Evolutionary conservation across 2,797 vertebrate genomes (phyloP).

Genomic region (Poecilia velifera): DNA sequence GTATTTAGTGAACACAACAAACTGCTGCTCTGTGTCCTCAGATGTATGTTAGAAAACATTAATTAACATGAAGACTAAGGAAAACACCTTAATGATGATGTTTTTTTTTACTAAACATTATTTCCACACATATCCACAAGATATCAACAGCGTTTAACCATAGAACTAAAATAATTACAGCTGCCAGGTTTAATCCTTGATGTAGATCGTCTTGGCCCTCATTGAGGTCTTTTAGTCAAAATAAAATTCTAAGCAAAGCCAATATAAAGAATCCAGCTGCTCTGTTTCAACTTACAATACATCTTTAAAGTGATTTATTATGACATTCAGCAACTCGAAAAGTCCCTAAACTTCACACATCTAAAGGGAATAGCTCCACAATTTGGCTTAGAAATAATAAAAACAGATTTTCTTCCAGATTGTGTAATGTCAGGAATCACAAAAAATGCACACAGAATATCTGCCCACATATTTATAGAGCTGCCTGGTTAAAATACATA

Average conservation of each 20-base stretch:
- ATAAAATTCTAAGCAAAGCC: slow-evolving; percentile 61
- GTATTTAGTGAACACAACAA: too few relatives aligned
- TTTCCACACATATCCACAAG: slow-evolving; percentile 18
- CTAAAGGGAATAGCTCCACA: slow-evolving; percentile 33
- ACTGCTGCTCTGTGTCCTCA: neutral
- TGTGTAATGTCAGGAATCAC: slow-evolving; percentile 45
- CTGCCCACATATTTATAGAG: slow-evolving; percentile 58
- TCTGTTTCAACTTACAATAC: slow-evolving; percentile 69
- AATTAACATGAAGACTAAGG: neutral
- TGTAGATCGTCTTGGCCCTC: slow-evolving; percentile 50
- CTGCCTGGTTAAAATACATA: slow-evolving; percentile 47
- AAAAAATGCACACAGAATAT: slow-evolving; percentile 42
- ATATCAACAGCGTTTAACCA: slow-evolving; percentile 58
- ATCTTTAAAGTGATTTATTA: slow-evolving; percentile 71
- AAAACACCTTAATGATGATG: neutral
- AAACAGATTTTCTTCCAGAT: slow-evolving; percentile 31
- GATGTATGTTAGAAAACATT: neutral
- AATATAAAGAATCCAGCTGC: slow-evolving; percentile 63
- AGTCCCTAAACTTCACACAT: slow-evolving; percentile 55
- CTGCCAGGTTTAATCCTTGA: slow-evolving; percentile 47
- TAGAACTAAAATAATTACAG: slow-evolving; percentile 48
- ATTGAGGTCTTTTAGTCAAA: slow-evolving; percentile 61
- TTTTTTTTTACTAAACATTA: slow-evolving; percentile 25
- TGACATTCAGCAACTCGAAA: slow-evolving; percentile 55
- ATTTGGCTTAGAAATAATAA: slow-evolving; percentile 34